A percentile compares a stretch with the other conserved stretches of the same genome.
phyloP scores from a whole-genome alignment of 2,888 invertebrate genomes.

The Stenodera caucasica region DNA sequence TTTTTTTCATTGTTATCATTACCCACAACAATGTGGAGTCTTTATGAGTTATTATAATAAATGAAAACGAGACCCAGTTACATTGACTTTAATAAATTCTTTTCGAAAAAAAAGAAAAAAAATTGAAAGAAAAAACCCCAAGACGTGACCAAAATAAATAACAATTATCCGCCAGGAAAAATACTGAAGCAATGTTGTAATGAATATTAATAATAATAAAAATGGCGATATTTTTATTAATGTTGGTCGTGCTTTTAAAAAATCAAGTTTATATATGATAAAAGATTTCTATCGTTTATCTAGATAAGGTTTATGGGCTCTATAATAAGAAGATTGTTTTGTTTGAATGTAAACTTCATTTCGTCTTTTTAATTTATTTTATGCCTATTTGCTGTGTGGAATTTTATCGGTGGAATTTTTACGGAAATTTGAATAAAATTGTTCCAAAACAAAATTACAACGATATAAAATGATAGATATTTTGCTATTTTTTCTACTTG shows the following conservation, averaged over 20 bases:
- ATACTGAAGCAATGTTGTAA: neutral
- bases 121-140: neutral
- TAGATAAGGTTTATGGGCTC: too few relatives aligned
- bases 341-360: too few relatives aligned
- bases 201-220: constrained; percentile 3
- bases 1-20: neutral
- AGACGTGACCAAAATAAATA: constrained; percentile 5
- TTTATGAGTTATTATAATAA: neutral
- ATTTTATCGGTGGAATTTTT: too few relatives aligned
- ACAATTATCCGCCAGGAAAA: neutral
- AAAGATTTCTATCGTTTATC: neutral
- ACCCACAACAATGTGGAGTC: neutral
- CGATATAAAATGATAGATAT: too few relatives aligned
- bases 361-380: too few relatives aligned
- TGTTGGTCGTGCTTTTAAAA: too few relatives aligned
- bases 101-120: neutral
- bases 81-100: neutral
- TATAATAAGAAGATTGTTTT: too few relatives aligned
- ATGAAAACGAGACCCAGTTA: constrained; percentile 4
- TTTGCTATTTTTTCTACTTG: too few relatives aligned
- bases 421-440: too few relatives aligned
- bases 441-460: too few relatives aligned
- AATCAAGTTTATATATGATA: too few relatives aligned
- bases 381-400: too few relatives aligned
- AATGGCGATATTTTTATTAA: neutral